Conservation (phyloP, 2,797 vertebrate genomes). For the Scarus forsteni region DNA sequence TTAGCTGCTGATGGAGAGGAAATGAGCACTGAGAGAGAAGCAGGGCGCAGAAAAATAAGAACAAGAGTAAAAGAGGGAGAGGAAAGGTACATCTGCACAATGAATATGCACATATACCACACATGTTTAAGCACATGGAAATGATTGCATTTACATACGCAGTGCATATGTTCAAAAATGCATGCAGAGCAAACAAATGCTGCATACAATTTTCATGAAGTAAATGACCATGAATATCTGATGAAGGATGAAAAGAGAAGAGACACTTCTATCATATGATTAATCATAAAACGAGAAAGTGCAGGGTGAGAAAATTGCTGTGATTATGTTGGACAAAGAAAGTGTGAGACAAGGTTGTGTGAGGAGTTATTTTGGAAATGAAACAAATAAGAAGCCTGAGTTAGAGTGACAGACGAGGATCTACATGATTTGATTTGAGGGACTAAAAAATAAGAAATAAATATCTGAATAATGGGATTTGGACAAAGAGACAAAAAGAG, state of each 20-base stretch:
- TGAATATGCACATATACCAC: background rate
- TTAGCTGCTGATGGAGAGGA: conserved; percentile 70
- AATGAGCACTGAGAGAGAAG: conserved; percentile 50
- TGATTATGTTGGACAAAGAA: conserved; percentile 17
- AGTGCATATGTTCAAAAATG: conserved; percentile 20
- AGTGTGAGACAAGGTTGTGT: conserved; percentile 15
- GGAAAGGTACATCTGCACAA: conserved; percentile 22
- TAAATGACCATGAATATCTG: background rate
- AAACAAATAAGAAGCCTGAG: conserved; percentile 14
- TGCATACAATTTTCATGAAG: background rate
- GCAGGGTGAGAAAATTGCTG: background rate
- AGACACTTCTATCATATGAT: background rate
- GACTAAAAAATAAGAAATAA: background rate
- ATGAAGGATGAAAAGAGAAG: background rate
- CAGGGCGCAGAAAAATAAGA: background rate
- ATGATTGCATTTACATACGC: conserved; percentile 10
- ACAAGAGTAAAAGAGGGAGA: background rate
- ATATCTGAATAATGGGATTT: background rate
- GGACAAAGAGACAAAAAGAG: background rate
- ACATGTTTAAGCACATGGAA: conserved; percentile 2
- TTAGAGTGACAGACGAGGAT: conserved; percentile 27
- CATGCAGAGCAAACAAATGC: background rate
- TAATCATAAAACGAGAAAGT: conserved; percentile 5
- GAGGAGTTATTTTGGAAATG: conserved; percentile 4
- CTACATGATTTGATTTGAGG: conserved; percentile 26